A percentile compares a stretch with the other conserved stretches of the same genome.
Conservation (phyloP, 2,113 vertebrate species). For the Mustelus asterias region DNA sequence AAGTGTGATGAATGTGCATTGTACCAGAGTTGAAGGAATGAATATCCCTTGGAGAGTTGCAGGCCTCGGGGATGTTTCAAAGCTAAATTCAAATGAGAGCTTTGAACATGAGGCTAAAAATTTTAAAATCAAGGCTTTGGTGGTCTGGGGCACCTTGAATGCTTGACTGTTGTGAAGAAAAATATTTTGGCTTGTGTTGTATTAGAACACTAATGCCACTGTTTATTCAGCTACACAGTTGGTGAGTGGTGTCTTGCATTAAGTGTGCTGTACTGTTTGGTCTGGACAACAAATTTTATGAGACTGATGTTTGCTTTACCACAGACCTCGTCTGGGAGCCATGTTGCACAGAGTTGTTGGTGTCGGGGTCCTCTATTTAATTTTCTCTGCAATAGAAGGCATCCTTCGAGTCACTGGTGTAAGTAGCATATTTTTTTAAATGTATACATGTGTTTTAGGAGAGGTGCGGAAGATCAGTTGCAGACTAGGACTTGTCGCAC, state of each 20-base stretch:
- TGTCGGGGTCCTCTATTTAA: conserved; percentile 81
- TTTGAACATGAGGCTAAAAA: too few relatives aligned
- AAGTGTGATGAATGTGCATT: not conserved
- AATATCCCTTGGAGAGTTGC: not conserved
- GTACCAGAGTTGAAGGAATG: not conserved
- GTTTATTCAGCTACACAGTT: not conserved
- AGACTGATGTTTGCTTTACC: conserved; percentile 6
- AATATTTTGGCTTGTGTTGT: not conserved
- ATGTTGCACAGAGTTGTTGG: conserved; percentile 83
- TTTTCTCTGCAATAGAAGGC: conserved; percentile 90
- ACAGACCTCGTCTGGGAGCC: conserved; percentile 80
- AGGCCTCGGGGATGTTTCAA: not conserved
- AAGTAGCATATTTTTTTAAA: conserved; percentile 50
- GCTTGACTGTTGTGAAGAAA: not conserved
- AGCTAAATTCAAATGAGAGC: not conserved
- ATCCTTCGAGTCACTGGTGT: conserved; percentile 89
- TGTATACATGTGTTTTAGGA: not conserved
- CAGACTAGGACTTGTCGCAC: too few relatives aligned
- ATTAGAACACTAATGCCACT: not conserved
- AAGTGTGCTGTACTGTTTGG: not conserved
- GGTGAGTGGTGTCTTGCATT: not conserved
- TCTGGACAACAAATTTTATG: not conserved
- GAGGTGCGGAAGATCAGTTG: not conserved
- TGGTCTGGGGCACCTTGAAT: too few relatives aligned
- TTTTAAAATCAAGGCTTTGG: too few relatives aligned